Percentiles rank a stretch among this genome's conserved stretches.
These are phyloP conservation scores for Globicephala melas DNA, from an alignment of 2,113 vertebrate genomes.

Conservation along the genomic window DNA sequence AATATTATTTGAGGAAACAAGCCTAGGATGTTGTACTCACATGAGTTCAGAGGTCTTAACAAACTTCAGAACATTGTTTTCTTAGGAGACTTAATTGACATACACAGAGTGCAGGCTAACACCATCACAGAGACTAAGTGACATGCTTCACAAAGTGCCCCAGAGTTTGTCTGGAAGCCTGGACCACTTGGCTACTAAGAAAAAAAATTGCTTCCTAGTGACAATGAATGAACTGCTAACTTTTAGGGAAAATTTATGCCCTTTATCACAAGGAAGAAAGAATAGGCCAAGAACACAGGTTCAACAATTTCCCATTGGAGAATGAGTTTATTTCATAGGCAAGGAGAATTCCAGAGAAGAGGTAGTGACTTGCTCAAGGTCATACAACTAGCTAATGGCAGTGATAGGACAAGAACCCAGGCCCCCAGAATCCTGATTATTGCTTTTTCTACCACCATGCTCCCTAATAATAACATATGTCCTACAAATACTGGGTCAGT, in stretches of 20 bases:
- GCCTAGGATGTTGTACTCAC: background rate
- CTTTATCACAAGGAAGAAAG: background rate
- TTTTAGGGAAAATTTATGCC: background rate
- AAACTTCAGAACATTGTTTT: background rate
- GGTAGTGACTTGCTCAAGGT: background rate
- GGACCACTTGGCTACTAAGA: background rate
- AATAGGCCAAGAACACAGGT: background rate
- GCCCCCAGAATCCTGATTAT: background rate
- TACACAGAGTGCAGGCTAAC: background rate
- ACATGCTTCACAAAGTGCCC: background rate
- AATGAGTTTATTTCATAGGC: background rate
- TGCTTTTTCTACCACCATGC: background rate
- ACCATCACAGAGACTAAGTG: background rate
- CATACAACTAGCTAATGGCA: background rate
- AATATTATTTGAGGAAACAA: background rate
- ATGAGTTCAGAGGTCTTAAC: background rate
- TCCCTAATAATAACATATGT: background rate
- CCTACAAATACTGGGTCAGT: background rate
- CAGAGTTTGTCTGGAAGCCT: background rate
- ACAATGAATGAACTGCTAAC: background rate
- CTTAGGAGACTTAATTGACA: background rate
- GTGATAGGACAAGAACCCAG: background rate
- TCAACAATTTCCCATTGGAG: background rate
- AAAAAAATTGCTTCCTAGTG: background rate
- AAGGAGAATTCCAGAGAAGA: background rate